phyloP scores from a whole-genome alignment of 2,888 invertebrate species.

The Pristionchus arcanus region DNA sequence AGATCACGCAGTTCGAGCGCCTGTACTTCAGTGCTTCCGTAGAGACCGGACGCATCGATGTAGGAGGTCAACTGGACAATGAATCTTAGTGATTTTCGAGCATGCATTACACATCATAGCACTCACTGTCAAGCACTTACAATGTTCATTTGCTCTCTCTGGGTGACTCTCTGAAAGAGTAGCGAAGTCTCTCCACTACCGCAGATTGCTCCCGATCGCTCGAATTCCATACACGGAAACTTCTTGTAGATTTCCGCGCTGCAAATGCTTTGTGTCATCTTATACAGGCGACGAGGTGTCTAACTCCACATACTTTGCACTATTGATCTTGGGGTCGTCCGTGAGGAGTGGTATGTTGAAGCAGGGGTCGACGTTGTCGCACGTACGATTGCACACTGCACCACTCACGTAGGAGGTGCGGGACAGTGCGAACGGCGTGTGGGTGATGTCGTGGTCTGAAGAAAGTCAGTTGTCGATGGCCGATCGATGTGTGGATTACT shows the following conservation, averaged over 20 bases:
- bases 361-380: conserved; percentile 95
- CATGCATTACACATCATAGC: too few species aligned
- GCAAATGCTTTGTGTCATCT: not conserved
- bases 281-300: not conserved
- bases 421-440: conserved; percentile 90
- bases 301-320: conserved; percentile 57
- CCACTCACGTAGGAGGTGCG: conserved; percentile 76
- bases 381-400: conserved; percentile 83
- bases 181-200: conserved; percentile 97
- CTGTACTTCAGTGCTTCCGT: conserved; percentile 89
- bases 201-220: conserved; percentile 95
- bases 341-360: conserved; percentile 96
- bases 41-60: conserved; percentile 96
- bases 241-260: conserved; percentile 78
- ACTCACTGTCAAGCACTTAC: too few species aligned
- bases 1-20: conserved; percentile 77
- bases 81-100: too few species aligned
- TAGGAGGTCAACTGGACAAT: conserved; percentile 90
- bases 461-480: conserved; percentile 18
- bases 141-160: conserved; percentile 88
- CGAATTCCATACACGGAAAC: conserved; percentile 93
- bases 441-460: conserved; percentile 94
- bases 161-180: conserved; percentile 89
- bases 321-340: conserved; percentile 88
- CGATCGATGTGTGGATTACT: not conserved